A percentile compares a stretch with the other conserved stretches of the same genome.
phyloP scores from a whole-genome alignment of 2,113 vertebrate species.

The Pygoscelis adeliae region DNA sequence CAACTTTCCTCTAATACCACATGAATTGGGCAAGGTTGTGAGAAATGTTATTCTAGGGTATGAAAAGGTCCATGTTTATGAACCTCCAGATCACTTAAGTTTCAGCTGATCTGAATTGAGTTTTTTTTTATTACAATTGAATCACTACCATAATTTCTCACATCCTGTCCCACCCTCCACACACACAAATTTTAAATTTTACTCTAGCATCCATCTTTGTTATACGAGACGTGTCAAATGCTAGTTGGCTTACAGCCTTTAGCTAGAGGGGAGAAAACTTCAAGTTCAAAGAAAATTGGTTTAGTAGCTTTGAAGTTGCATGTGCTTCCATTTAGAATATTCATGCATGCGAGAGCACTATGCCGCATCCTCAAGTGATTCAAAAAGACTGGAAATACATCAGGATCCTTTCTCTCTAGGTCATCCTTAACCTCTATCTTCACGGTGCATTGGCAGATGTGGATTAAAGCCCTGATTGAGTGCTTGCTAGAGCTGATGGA shows the following conservation, averaged over 20 bases:
- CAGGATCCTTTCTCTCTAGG: neutral
- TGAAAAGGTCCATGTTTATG: neutral
- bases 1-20: neutral
- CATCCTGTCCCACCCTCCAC: rapidly evolving
- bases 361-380: neutral
- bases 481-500: neutral
- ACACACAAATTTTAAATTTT: neutral
- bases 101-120: neutral
- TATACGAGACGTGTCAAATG: rapidly evolving
- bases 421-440: neutral
- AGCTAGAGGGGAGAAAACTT: neutral
- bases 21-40: neutral
- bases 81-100: neutral
- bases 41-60: neutral
- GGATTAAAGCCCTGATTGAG: neutral
- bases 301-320: neutral
- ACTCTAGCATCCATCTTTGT: neutral
- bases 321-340: neutral
- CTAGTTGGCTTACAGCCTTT: neutral
- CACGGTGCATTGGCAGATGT: rapidly evolving
- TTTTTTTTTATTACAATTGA: neutral
- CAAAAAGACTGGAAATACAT: neutral
- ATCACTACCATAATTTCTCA: rapidly evolving
- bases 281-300: neutral
- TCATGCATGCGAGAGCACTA: neutral